These are phyloP conservation scores for Pogonophryne albipinna DNA, from an alignment of 2,797 vertebrate genomes.

Conservation along the genomic window DNA sequence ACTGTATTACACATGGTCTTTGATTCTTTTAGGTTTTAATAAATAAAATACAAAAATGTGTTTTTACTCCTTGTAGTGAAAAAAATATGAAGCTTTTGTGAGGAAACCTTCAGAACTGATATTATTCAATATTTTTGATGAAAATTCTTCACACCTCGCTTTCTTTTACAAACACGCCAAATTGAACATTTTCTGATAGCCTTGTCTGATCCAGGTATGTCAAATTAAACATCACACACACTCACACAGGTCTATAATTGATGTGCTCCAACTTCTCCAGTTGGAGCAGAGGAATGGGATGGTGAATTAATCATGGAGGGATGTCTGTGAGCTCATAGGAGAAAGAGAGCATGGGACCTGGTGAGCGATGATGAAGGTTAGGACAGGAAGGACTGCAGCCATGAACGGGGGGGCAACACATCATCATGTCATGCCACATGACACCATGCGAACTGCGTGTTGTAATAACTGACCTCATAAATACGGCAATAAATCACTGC, in stretches of 20 bases:
- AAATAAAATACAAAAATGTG: not conserved
- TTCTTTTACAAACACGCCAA: not conserved
- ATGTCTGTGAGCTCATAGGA: slow-evolving; percentile 27
- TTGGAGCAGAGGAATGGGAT: slow-evolving; percentile 52
- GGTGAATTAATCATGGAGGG: slow-evolving; percentile 73
- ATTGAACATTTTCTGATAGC: slow-evolving; percentile 30
- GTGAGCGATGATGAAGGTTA: slow-evolving; percentile 50
- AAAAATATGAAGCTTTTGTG: not conserved
- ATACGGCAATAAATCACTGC: slow-evolving; percentile 48
- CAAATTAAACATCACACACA: slow-evolving; percentile 33
- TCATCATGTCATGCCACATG: slow-evolving; percentile 24
- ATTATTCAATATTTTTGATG: slow-evolving; percentile 2
- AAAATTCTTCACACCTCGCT: not conserved
- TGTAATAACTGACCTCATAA: slow-evolving; percentile 52
- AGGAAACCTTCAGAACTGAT: not conserved
- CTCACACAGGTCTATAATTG: slow-evolving; percentile 57
- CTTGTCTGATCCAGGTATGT: slow-evolving; percentile 31
- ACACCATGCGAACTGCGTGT: slow-evolving; percentile 11
- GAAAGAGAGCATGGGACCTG: slow-evolving; percentile 12
- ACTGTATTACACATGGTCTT: not conserved
- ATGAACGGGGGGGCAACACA: not conserved
- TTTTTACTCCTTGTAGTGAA: not conserved
- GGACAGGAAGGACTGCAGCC: slow-evolving; percentile 22
- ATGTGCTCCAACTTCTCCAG: slow-evolving; percentile 61
- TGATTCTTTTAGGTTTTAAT: not conserved